A percentile compares a stretch with the other conserved stretches of the same genome.
Evolutionary conservation across 2,113 vertebrate species (phyloP).

Genomic region (Takifugu bimaculatus): DNA sequence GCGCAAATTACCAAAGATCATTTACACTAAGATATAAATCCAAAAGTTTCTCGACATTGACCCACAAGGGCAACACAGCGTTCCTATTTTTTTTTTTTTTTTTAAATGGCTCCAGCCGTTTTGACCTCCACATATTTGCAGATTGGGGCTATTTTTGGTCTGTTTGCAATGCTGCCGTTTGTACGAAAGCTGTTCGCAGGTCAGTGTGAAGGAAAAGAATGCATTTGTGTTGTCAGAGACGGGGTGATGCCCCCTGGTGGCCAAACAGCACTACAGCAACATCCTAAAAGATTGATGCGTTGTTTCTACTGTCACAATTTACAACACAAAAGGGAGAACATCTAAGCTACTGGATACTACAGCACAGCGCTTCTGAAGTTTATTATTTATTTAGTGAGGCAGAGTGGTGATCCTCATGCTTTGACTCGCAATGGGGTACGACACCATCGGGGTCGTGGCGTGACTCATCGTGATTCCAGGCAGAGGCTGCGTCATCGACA

Average conservation of each 20-base stretch:
- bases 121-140: constrained; percentile 3
- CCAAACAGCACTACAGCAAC: neutral
- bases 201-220: neutral
- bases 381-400: constrained; percentile 81
- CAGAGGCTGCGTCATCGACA: constrained; percentile 91
- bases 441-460: constrained; percentile 93
- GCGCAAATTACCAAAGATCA: constrained; percentile 39
- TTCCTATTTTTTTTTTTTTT: neutral
- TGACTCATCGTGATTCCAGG: constrained; percentile 96
- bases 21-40: constrained; percentile 39
- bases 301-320: neutral
- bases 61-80: neutral
- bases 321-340: constrained; percentile 15
- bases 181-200: constrained; percentile 17
- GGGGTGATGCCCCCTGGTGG: constrained; percentile 27
- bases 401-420: constrained; percentile 97
- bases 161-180: constrained; percentile 21
- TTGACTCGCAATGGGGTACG: constrained; percentile 95
- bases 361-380: neutral
- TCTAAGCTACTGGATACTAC: neutral
- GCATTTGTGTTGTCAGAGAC: neutral
- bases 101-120: constrained; percentile 4
- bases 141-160: constrained; percentile 19
- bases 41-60: constrained; percentile 1
- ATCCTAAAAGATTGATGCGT: neutral